Evolutionary conservation across 2,797 vertebrate species (phyloP), one percentile per base, ranked within the genome.

Genomic region (Anguilla pacifica): DNA sequence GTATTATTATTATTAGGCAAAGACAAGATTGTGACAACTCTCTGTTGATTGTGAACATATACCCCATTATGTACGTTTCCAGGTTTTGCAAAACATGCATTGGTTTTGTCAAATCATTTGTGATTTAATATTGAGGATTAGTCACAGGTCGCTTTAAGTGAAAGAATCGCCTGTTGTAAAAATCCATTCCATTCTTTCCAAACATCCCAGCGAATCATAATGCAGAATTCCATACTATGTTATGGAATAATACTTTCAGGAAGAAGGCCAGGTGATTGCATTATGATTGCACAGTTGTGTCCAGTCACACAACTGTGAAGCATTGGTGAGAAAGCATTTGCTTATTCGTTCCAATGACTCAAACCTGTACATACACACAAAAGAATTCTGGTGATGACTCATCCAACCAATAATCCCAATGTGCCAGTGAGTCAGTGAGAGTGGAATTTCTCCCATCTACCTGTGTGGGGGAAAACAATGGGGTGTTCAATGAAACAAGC

Each of bases 351-450:
- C n/a, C 64, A 9, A 4, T 74, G 70, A 35, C 70, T 74, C n/a
- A 13, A 43, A 74, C n/a, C 70, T 35, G 31, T 35, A 31, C 13
- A 35, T 35, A 25, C 2, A 39, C 72, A 77, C 72, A 77, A 43
- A 43, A 17, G 10, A 77, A 6, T 35, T 39, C 15, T 39, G 72
- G 31, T 4, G 70, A 35, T 74, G 72, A 77, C 31, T 43, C 72
- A 77, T 77, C 35, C 17, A 17, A 35, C 13, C 35, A 43, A 77
- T 35, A 77, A 43, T 77, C 31, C 35, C 35, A 7, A 19, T 22
- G 17, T 77, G 35, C 17, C 72, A 17, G 72, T 77, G 72, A 77
- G 72, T 77, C 72, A 77, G 72, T 77, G 35, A 77, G 72, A 77
- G 72, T 43, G 35, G 72, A 77, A 77, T 77, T 77, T 77, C 72